These are phyloP conservation scores for Dendrolimus punctatus DNA, from an alignment of 1,140 invertebrate genomes.

Conservation along the genomic window DNA sequence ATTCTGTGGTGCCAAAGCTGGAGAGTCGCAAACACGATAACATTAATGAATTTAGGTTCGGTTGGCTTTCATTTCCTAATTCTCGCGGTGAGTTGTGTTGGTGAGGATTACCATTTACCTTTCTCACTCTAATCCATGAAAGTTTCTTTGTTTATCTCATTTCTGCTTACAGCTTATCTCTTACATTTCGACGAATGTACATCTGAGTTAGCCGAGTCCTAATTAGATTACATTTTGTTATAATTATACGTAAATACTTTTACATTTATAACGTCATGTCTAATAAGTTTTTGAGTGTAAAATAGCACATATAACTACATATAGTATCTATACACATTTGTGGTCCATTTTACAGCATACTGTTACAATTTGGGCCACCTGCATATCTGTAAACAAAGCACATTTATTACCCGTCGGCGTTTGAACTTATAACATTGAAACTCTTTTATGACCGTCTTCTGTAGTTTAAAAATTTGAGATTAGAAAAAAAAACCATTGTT, in stretches of 20 bases:
- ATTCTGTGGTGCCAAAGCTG: constrained; percentile 16
- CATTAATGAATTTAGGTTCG: constrained; percentile 37
- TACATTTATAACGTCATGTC: background rate
- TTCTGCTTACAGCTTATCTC: constrained; percentile 11
- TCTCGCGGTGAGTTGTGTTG: constrained; percentile 25
- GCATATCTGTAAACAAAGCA: too few species aligned
- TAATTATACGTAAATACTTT: background rate
- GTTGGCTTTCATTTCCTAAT: constrained; percentile 31
- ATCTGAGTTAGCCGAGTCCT: constrained; percentile 10
- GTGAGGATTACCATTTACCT: constrained; percentile 19
- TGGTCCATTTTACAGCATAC: background rate
- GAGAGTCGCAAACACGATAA: constrained; percentile 28
- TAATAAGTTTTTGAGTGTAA: constrained; percentile 4
- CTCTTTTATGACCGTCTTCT: too few species aligned
- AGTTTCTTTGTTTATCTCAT: constrained; percentile 6
- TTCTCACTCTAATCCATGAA: constrained; percentile 10
- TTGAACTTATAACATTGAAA: too few species aligned
- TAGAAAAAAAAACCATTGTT: too few species aligned
- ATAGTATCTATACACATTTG: constrained; percentile 7
- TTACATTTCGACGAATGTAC: constrained; percentile 10
- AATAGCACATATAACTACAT: constrained; percentile 3
- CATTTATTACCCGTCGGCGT: too few species aligned
- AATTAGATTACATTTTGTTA: constrained; percentile 14
- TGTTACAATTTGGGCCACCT: too few species aligned
- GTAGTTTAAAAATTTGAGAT: too few species aligned